Percentiles rank a stretch among this genome's conserved stretches.
Evolutionary conservation across 2,113 vertebrate genomes (phyloP).

Genomic region (Ciconia maguari): DNA sequence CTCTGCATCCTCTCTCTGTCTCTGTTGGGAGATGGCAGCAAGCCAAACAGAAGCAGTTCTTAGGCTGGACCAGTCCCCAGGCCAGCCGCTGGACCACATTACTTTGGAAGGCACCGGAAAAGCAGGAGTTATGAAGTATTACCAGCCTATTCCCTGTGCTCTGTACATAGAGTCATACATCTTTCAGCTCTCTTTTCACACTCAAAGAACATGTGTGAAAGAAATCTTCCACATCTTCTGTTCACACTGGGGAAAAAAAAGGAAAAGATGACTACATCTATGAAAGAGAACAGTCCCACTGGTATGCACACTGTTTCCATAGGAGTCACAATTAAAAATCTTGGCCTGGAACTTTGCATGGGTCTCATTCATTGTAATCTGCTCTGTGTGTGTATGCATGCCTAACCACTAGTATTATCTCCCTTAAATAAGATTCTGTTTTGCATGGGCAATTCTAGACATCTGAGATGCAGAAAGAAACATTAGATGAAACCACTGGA

Average conservation of each 20-base stretch:
- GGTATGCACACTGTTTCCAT: background rate
- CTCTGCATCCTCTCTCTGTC: background rate
- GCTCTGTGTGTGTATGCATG: background rate
- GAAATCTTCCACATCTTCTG: background rate
- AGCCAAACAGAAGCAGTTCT: background rate
- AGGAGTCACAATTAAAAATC: background rate
- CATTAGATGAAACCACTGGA: background rate
- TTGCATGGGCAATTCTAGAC: background rate
- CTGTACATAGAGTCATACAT: background rate
- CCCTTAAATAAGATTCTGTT: background rate
- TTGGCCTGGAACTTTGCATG: background rate
- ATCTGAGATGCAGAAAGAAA: background rate
- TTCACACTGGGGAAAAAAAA: background rate
- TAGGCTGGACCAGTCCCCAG: background rate
- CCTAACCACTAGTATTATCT: background rate
- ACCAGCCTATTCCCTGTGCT: background rate
- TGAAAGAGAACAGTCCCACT: background rate
- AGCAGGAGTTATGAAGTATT: background rate
- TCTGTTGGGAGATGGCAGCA: background rate
- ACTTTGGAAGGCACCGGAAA: background rate
- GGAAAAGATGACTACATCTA: background rate
- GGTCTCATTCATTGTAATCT: background rate
- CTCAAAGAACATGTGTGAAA: background rate
- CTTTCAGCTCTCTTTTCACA: background rate
- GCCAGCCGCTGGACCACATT: background rate